Evolutionary conservation across 2,113 vertebrate species (phyloP), one percentile per base, ranked within the genome.

Genomic region (Peromyscus polionotus): DNA sequence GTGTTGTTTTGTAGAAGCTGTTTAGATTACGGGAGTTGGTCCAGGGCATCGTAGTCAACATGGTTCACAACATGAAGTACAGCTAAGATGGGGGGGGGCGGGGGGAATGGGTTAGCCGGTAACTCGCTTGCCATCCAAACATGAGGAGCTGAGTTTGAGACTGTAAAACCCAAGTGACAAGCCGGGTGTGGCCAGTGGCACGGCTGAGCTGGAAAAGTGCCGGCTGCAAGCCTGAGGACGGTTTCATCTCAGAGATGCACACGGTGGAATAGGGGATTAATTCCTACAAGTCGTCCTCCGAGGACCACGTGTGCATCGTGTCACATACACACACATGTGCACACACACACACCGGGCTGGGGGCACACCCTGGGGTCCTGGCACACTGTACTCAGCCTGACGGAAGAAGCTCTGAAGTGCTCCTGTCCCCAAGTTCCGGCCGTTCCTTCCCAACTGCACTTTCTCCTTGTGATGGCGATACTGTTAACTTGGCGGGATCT

Each of bases 21-120:
- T 42, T 45, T 2, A 0, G 16, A 45, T 33, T 39, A n/a, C 51
- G 65, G 19, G 51, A 65, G 1, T 12, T 45, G 76, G 72, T 75
- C 72, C 28, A 48, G 12, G 17, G 2, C 2, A 28, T 1, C 0
- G 16, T 17, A 8, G 3, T 63, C 57, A 61, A 19, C 33, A 22
- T 4, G 3, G 16, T 0, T 92, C 39, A 42, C 3, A 1, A 45
- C 1, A 5, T 68, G 7, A 24, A 42, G 68, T 28, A 33, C 31
- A 70, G 28, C 7, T 20, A 42, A 67, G 61, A 65, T 4, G 6
- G 83, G 61, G 24, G 6, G 83, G 61, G 24, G 14, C 3, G 65
- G 83, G 31, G 39, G 39, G 39, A 42, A 42, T 42, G 39, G 26
- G 28, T 67, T 42, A 67, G 83, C 12, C 48, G 61, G 83, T 65